A percentile compares a stretch with the other conserved stretches of the same genome.
Evolutionary conservation across 2,888 invertebrate genomes (phyloP).

Genomic region (Slavum lentiscoides): DNA sequence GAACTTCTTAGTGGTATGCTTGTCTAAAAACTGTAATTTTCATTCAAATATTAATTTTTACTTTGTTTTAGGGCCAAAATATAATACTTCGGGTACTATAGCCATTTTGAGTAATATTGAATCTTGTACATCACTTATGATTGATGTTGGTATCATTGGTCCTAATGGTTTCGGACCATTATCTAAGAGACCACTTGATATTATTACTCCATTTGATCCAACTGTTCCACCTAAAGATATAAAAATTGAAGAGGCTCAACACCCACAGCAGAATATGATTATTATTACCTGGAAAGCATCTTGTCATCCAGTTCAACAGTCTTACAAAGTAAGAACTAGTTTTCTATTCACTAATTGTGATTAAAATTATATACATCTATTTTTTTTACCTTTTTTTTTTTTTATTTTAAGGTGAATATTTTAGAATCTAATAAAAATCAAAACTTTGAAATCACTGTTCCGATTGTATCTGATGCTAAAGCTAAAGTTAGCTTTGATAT

Average conservation of each 20-base stretch:
- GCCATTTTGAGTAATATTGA: slow-evolving; percentile 67
- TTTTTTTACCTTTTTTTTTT: background rate
- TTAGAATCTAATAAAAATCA: slow-evolving; percentile 36
- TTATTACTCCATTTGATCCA: slow-evolving; percentile 68
- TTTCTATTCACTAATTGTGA: slow-evolving; percentile 24
- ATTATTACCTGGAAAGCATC: slow-evolving; percentile 52
- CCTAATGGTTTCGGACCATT: slow-evolving; percentile 72
- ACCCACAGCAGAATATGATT: slow-evolving; percentile 53
- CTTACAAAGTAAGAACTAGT: slow-evolving; percentile 49
- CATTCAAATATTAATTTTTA: slow-evolving; percentile 32
- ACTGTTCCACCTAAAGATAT: slow-evolving; percentile 73
- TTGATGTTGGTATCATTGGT: slow-evolving; percentile 70
- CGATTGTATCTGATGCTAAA: slow-evolving; percentile 62
- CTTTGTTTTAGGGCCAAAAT: slow-evolving; percentile 56
- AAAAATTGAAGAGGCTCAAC: slow-evolving; percentile 59
- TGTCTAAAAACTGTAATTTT: slow-evolving; percentile 9
- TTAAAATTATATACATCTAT: slow-evolving; percentile 10
- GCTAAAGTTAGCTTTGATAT: slow-evolving; percentile 57
- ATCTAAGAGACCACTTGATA: slow-evolving; percentile 61
- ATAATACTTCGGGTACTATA: slow-evolving; percentile 64
- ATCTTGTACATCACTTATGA: slow-evolving; percentile 75
- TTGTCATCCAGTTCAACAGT: slow-evolving; percentile 40
- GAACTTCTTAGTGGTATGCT: slow-evolving; percentile 62
- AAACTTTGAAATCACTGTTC: slow-evolving; percentile 61
- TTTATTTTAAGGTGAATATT: slow-evolving; percentile 38